Evolutionary conservation across 2,888 invertebrate species (phyloP).

Genomic region (Marasmarcha lunaedactyla): DNA sequence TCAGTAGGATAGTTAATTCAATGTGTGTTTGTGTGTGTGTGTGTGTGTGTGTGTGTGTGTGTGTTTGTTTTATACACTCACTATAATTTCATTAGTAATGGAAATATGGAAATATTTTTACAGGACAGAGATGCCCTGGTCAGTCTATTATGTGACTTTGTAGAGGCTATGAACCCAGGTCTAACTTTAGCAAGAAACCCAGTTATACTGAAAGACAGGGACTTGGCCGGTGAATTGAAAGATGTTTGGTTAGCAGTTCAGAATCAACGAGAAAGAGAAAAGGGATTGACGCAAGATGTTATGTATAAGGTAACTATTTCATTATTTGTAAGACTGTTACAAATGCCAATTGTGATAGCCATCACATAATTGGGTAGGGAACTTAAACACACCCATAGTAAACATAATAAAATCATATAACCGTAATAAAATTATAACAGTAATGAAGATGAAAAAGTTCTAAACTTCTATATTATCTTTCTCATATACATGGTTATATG

Average conservation of each 20-base stretch:
- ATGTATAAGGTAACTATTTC: conserved; percentile 63
- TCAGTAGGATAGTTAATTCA: no score
- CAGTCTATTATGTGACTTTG: conserved; percentile 77
- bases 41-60: no score
- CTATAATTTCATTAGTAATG: no score
- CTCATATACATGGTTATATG: no score
- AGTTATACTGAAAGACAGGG: conserved; percentile 74
- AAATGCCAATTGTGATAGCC: background rate
- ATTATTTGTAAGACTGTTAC: no score
- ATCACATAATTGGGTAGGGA: no score
- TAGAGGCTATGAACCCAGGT: conserved; percentile 79
- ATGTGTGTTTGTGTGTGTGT: no score
- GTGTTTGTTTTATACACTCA: no score
- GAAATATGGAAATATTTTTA: no score
- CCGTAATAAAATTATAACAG: no score
- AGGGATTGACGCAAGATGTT: conserved; percentile 50
- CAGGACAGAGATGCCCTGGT: conserved; percentile 76
- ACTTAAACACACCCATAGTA: background rate
- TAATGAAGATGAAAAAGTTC: no score
- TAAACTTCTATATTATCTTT: no score
- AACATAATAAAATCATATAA: background rate
- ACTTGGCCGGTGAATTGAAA: conserved; percentile 78
- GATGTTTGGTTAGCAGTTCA: conserved; percentile 81
- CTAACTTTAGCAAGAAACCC: conserved; percentile 71
- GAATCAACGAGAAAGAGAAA: conserved; percentile 66